Evolutionary conservation across 2,797 vertebrate species (phyloP).

Genomic region (Graptemys geographica): DNA sequence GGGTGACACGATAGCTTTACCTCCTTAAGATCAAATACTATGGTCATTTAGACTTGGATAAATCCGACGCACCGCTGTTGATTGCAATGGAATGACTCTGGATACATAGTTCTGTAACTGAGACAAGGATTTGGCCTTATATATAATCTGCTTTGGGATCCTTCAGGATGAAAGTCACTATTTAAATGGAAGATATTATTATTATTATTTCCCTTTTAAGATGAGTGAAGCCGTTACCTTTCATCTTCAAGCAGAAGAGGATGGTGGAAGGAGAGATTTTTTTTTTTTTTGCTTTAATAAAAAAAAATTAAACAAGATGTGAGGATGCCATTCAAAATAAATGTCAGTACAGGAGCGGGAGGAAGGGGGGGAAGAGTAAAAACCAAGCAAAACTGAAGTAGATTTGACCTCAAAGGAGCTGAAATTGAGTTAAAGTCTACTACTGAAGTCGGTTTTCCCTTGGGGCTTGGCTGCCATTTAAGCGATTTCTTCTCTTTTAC

Average conservation of each 20-base stretch:
- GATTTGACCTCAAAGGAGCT: conserved; percentile 53
- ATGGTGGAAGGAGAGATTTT: conserved; percentile 51
- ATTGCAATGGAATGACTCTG: conserved; percentile 31
- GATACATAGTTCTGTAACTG: background rate
- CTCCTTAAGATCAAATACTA: conserved; percentile 1
- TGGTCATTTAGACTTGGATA: conserved; percentile 7
- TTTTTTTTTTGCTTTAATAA: conserved; percentile 43
- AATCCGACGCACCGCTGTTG: background rate
- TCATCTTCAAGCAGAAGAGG: conserved; percentile 50
- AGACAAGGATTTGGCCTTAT: conserved; percentile 5
- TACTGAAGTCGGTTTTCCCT: conserved; percentile 52
- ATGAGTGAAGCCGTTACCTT: background rate
- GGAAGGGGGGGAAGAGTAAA: background rate
- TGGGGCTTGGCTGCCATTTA: conserved; percentile 56
- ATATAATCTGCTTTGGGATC: conserved; percentile 38
- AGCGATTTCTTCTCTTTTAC: conserved; percentile 34
- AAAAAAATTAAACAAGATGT: background rate
- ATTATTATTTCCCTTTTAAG: conserved; percentile 40
- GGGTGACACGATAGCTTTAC: background rate
- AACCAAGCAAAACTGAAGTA: conserved; percentile 40
- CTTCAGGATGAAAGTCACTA: conserved; percentile 48
- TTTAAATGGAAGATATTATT: conserved; percentile 56
- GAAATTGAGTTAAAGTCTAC: conserved; percentile 60
- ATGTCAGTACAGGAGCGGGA: background rate
- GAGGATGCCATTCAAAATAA: conserved; percentile 58